These are phyloP conservation scores for Engraulis encrasicolus DNA, from an alignment of 2,113 vertebrate genomes.

Conservation along the genomic window DNA sequence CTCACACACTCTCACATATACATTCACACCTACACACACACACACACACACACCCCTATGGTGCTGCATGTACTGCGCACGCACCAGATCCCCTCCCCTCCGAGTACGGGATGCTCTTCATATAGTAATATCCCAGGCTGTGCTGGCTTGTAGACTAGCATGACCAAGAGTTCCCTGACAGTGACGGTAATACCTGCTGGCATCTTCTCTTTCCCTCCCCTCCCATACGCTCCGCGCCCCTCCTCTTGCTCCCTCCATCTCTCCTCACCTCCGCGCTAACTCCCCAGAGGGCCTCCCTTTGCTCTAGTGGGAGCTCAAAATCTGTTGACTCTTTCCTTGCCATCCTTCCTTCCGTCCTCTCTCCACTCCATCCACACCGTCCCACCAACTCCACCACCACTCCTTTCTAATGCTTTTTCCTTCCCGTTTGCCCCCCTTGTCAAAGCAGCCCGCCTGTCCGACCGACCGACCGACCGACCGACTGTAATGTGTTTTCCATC, in stretches of 20 bases:
- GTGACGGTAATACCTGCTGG: constrained; percentile 75
- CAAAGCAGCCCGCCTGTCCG: background rate
- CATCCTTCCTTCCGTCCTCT: constrained; percentile 53
- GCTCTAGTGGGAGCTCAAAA: constrained; percentile 71
- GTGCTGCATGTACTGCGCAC: background rate
- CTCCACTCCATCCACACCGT: constrained; percentile 58
- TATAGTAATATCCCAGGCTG: constrained; percentile 37
- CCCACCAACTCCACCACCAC: no score
- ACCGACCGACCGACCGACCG: background rate
- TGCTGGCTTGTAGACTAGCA: constrained; percentile 37
- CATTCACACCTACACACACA: constrained; percentile 20
- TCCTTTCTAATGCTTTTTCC: background rate
- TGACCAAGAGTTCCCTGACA: constrained; percentile 58
- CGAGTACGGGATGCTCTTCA: no score
- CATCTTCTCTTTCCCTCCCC: constrained; percentile 65
- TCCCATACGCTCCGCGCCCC: constrained; percentile 19
- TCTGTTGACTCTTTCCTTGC: constrained; percentile 74
- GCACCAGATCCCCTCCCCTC: constrained; percentile 4
- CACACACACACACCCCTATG: constrained; percentile 35
- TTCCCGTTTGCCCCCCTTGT: background rate
- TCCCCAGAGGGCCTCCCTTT: constrained; percentile 63
- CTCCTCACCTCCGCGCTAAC: constrained; percentile 61
- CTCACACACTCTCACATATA: constrained; percentile 1
- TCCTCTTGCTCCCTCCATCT: constrained; percentile 32
- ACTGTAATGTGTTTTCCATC: constrained; percentile 13